These are phyloP conservation scores for Xerus rutilus DNA, from an alignment of 2,797 vertebrate genomes.

Conservation along the genomic window DNA sequence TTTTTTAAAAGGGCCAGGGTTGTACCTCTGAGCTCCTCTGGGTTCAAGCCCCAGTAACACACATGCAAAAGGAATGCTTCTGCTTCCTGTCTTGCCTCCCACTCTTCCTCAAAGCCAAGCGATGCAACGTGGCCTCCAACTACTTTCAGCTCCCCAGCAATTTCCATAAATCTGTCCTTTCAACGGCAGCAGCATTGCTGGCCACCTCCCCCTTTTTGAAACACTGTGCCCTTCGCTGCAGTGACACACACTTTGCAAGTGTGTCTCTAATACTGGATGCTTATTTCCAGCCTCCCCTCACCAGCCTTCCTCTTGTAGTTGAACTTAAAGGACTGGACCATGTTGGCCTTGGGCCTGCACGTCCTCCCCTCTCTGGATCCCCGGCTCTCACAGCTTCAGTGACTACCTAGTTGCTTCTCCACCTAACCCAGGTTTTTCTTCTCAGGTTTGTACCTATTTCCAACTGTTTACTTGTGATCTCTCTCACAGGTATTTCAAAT, in stretches of 20 bases:
- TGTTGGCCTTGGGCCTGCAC: neutral
- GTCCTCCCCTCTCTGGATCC: neutral
- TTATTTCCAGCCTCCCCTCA: neutral
- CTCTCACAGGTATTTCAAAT: neutral
- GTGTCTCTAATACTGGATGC: fast-evolving
- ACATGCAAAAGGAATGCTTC: neutral
- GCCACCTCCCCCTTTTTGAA: neutral
- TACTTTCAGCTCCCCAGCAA: neutral
- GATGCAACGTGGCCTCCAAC: neutral
- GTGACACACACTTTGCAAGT: neutral
- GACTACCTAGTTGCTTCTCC: neutral
- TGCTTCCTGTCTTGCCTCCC: neutral
- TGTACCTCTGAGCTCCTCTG: too few species aligned
- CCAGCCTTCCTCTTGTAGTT: neutral
- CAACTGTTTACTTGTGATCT: neutral
- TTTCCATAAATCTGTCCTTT: neutral
- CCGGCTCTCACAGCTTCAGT: neutral
- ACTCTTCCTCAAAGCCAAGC: neutral
- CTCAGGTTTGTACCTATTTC: neutral
- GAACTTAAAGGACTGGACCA: neutral
- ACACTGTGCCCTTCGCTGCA: neutral
- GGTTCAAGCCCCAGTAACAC: too few species aligned
- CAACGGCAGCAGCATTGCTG: neutral
- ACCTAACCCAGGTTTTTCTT: neutral
- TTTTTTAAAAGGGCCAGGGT: too few species aligned